Evolutionary conservation across 2,888 invertebrate species (phyloP), one percentile per base, ranked within the genome.

Genomic region (Brenthis hecate): DNA sequence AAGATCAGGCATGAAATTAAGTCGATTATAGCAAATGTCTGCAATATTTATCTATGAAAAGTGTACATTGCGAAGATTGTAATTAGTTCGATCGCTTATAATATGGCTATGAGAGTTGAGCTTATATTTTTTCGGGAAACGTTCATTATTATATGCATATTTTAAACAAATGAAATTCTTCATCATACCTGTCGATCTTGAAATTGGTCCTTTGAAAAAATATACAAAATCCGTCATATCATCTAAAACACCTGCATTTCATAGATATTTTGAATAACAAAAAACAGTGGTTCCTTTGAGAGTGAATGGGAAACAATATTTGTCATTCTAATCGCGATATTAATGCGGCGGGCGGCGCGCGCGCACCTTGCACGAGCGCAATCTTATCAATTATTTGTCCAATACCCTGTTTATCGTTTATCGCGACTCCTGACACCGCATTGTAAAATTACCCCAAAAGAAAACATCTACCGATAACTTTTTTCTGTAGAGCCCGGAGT

Each of bases 301-400:
- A 57, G 23, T 47, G 57, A 23, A 58, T 48, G 68, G 71, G 64
- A 74, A 75, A 75, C 75, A 86, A 88, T 88, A 85, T 88, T 88
- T 84, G 85, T 84, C 80, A 80, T 80, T 80, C 76, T 84, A 84
- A 85, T 85, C 84, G 78, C 71, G 72, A 70, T 76, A 78, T 76
- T 72, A 74, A 77, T 43, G 11, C 36, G 36, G 36, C 8, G 28
- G 28, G 28, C 28, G 28, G 28, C 28, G 28, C 28, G 28, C 3
- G 36, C 74, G 74, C 80, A 79, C 78, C 80, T 81, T 81, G 83
- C 73, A 78, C 71, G 72, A 57, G 71, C 65, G 72, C 75, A 75
- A 73, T 79, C 81, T 85, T 85, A 85, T 84, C 84, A 80, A 77
- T 75, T 79, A 76, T 80, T 81, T 79, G 79, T 81, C 73, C 71